A percentile compares a stretch with the other conserved stretches of the same genome.
phyloP scores from a whole-genome alignment of 1,140 invertebrate species.

The Bombus waltoni region DNA sequence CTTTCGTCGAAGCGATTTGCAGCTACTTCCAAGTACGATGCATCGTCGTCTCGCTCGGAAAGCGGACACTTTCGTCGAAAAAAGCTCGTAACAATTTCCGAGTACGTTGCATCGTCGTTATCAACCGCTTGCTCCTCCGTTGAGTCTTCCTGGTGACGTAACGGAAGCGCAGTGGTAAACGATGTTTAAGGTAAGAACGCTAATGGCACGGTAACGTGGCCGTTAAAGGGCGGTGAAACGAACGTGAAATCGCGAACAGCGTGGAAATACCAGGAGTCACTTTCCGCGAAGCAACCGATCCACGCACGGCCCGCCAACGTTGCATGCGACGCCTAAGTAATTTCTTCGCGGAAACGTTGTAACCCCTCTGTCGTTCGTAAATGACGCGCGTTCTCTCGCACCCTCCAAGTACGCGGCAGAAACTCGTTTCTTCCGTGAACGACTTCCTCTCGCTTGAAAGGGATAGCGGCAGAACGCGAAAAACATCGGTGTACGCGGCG shows the following conservation, averaged over 20 bases:
- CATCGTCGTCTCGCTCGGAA: not conserved
- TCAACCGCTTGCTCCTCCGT: not conserved
- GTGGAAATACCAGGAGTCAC: conserved; percentile 13
- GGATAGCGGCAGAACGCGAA: not conserved
- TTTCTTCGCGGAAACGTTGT: conserved; percentile 51
- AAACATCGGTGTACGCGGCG: too few relatives aligned
- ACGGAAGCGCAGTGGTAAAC: not conserved
- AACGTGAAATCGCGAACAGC: conserved; percentile 14
- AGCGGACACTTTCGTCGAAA: not conserved
- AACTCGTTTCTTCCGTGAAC: not conserved
- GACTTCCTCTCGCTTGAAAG: not conserved
- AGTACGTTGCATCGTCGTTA: not conserved
- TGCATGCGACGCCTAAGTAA: conserved; percentile 47
- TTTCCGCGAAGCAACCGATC: conserved; percentile 22
- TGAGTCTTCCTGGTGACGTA: too few relatives aligned
- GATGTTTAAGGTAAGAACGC: not conserved
- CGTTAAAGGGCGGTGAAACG: not conserved
- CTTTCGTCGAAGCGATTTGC: not conserved
- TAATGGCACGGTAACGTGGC: not conserved
- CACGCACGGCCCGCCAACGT: not conserved
- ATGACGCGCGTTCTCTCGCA: not conserved
- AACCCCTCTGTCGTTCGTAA: conserved; percentile 9
- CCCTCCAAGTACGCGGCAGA: not conserved
- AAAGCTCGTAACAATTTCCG: not conserved
- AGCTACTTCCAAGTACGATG: not conserved